These are phyloP conservation scores for Sebastes cheni DNA, from an alignment of 2,797 vertebrate genomes.

Conservation along the genomic window DNA sequence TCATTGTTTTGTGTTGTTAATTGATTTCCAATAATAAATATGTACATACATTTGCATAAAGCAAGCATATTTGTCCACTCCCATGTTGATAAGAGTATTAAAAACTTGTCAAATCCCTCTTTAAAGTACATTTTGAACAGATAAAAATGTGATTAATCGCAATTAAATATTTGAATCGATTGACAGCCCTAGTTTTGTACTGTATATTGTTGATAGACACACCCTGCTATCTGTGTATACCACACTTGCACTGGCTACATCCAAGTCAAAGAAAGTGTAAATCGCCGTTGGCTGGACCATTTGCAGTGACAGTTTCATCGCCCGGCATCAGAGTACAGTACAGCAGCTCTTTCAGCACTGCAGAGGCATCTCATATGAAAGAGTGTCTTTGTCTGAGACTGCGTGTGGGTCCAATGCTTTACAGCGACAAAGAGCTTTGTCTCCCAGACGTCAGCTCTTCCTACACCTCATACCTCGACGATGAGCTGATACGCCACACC, in stretches of 20 bases:
- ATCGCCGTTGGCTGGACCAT: background rate
- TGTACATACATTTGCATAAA: too few relatives aligned
- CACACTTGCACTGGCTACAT: background rate
- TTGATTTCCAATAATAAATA: too few relatives aligned
- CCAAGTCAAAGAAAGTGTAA: background rate
- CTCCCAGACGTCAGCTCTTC: conserved; percentile 42
- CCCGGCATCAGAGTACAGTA: background rate
- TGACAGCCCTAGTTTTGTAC: background rate
- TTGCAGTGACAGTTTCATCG: conserved; percentile 1
- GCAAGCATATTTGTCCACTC: too few relatives aligned
- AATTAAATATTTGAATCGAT: too few relatives aligned
- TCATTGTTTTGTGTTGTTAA: too few relatives aligned
- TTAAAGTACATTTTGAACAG: too few relatives aligned
- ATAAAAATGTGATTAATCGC: too few relatives aligned
- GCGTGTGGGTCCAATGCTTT: conserved; percentile 44
- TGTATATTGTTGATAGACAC: background rate
- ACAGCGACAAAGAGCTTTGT: conserved; percentile 62
- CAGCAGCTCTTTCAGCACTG: background rate
- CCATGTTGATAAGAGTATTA: too few relatives aligned
- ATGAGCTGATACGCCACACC: conserved; percentile 30
- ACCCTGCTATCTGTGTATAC: background rate
- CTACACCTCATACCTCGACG: conserved; percentile 44
- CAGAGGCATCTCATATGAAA: conserved; percentile 46
- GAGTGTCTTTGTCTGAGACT: conserved; percentile 65
- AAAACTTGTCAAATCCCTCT: too few relatives aligned